These are phyloP conservation scores for Oryctes rhinoceros DNA, from an alignment of 1,140 invertebrate species.

Conservation along the genomic window DNA sequence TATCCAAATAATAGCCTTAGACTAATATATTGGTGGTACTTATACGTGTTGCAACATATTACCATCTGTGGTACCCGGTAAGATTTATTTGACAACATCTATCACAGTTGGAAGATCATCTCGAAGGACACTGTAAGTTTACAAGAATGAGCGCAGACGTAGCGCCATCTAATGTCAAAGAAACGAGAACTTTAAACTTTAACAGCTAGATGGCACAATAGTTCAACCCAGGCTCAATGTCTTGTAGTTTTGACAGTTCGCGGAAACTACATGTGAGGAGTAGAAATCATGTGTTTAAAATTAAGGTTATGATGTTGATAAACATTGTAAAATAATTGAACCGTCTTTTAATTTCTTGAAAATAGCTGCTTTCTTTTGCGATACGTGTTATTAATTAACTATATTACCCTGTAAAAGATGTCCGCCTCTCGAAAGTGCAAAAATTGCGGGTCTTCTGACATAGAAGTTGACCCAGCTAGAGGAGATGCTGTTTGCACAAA, in stretches of 20 bases:
- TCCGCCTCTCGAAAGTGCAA: slow-evolving; percentile 79
- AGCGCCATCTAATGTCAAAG: too few relatives aligned
- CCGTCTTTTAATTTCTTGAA: neutral
- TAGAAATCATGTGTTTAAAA: neutral
- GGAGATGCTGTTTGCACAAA: slow-evolving; percentile 96
- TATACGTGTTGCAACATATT: too few relatives aligned
- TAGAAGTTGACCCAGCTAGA: slow-evolving; percentile 89
- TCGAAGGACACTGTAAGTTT: too few relatives aligned
- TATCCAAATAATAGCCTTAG: too few relatives aligned
- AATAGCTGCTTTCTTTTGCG: neutral
- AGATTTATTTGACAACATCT: too few relatives aligned
- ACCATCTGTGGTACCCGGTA: too few relatives aligned
- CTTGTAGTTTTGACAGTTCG: neutral
- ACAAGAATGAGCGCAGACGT: too few relatives aligned
- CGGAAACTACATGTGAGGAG: neutral
- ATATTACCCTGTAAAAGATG: slow-evolving; percentile 47
- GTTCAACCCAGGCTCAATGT: neutral
- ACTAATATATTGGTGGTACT: too few relatives aligned
- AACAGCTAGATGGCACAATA: too few relatives aligned
- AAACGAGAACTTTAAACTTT: too few relatives aligned
- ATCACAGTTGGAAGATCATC: too few relatives aligned
- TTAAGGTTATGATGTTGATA: slow-evolving; percentile 1
- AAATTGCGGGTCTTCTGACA: slow-evolving; percentile 93
- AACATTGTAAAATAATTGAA: neutral
- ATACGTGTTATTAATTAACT: neutral